Evolutionary conservation across 1,140 invertebrate genomes (phyloP), one percentile per base, ranked within the genome.

Genomic region (Drosophila tristis): DNA sequence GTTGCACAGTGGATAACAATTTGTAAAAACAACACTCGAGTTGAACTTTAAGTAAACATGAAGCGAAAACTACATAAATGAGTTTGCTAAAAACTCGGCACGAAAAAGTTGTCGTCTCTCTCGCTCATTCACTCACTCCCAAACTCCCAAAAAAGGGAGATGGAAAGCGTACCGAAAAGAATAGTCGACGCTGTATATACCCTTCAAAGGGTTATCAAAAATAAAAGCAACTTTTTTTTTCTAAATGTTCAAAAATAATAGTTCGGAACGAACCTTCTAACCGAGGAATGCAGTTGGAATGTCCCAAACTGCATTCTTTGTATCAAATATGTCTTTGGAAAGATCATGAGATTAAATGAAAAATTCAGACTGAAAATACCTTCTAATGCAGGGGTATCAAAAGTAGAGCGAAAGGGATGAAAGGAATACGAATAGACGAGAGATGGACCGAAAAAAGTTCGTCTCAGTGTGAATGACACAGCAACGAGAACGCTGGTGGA

Each of bases 1-100:
- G n/a, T 25, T 25, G 23, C 64, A 57, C 50, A 67, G 66, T 71
- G 78, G 62, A 78, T 77, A 86, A 82, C 86, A 90, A 90, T 90
- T 90, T 90, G 86, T 90, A 90, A 90, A 90, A 90, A 90, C 78
- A 90, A 90, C 86, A 90, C 87, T 90, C 75, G 78, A 90, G 78
- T 75, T 78, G 74, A 86, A 86, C 82, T 82, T 87, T 86, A 87
- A 89, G 79, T 84, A 87, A 87, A 87, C 82, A 87, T 82, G 75
- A 79, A 89, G 65, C 75, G 84, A 79, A 75, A 82, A 87, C 79
- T 87, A 82, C 75, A 87, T 89, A 87, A 87, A 87, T 87, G 82
- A 87, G 82, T 87, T 87, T 87, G 84, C 79, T 82, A 79, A 89
- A 86, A 89, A 87, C 84, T 82, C 68, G 45, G 73, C 64, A 80